Percentiles rank a stretch among this genome's conserved stretches.
These are phyloP conservation scores for Anser brachyrhynchus DNA, from an alignment of 2,113 vertebrate species.

Conservation along the genomic window DNA sequence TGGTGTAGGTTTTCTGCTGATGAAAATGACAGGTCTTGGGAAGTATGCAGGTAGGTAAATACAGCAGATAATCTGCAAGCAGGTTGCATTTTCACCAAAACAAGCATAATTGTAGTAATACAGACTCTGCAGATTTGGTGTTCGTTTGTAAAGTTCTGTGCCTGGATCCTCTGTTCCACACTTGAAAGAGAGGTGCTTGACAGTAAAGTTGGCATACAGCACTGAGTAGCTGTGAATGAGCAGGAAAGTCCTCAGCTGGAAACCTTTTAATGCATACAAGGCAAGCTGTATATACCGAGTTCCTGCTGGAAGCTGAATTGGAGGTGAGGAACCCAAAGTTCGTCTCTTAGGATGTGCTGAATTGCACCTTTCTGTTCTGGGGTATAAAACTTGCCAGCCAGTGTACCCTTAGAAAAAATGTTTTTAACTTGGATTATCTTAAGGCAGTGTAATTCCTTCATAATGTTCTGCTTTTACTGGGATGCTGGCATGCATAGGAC, in stretches of 20 bases:
- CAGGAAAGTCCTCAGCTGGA: not conserved
- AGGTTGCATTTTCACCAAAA: not conserved
- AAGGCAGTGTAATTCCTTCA: not conserved
- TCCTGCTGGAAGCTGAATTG: not conserved
- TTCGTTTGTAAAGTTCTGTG: not conserved
- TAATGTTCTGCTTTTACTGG: not conserved
- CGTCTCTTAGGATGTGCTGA: not conserved
- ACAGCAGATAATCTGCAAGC: not conserved
- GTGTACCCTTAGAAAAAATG: not conserved
- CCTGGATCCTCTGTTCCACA: not conserved
- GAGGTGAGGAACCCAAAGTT: not conserved
- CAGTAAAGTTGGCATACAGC: rapidly evolving
- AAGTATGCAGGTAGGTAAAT: rapidly evolving
- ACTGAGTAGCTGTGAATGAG: not conserved
- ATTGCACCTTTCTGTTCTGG: not conserved
- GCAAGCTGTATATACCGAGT: rapidly evolving
- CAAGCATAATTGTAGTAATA: not conserved
- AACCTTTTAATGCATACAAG: not conserved
- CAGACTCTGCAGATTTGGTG: not conserved
- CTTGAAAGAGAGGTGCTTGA: not conserved
- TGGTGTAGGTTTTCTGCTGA: not conserved
- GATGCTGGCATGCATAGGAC: not conserved
- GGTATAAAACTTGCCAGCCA: not conserved
- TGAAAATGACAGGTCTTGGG: not conserved
- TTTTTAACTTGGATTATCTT: not conserved